Conservation (phyloP, 1,140 invertebrate genomes). For the Callitettix versicolor region DNA sequence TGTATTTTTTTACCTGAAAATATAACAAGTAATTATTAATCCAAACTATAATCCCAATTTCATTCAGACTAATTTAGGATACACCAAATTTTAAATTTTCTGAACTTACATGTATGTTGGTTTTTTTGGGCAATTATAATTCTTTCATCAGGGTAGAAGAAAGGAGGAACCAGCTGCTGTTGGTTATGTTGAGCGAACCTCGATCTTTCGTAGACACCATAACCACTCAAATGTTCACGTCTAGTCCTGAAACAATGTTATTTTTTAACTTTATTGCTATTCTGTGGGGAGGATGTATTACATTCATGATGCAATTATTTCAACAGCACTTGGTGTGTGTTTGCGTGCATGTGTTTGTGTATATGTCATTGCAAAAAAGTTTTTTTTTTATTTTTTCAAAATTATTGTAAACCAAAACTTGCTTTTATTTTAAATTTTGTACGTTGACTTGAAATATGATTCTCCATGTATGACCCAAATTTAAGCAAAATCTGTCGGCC, state of each 20-base stretch:
- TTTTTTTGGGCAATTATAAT: background rate
- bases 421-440: no score
- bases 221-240: background rate
- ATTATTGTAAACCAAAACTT: no score
- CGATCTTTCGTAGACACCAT: background rate
- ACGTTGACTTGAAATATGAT: no score
- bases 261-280: background rate
- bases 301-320: background rate
- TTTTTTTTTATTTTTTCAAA: no score
- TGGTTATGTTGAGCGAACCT: background rate
- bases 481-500: no score
- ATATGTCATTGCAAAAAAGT: background rate
- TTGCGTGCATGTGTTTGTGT: no score
- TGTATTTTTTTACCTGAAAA: background rate
- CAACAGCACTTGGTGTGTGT: background rate
- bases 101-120: background rate
- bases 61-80: no score
- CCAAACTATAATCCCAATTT: no score
- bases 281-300: background rate
- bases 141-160: constrained; percentile 1
- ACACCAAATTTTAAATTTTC: no score
- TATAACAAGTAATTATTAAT: no score
- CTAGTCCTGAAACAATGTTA: background rate
- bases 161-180: constrained; percentile 6
- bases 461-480: no score